Percentiles rank a stretch among this genome's conserved stretches.
phyloP scores from a whole-genome alignment of 2,888 invertebrate genomes.

The Fragum fragum region DNA sequence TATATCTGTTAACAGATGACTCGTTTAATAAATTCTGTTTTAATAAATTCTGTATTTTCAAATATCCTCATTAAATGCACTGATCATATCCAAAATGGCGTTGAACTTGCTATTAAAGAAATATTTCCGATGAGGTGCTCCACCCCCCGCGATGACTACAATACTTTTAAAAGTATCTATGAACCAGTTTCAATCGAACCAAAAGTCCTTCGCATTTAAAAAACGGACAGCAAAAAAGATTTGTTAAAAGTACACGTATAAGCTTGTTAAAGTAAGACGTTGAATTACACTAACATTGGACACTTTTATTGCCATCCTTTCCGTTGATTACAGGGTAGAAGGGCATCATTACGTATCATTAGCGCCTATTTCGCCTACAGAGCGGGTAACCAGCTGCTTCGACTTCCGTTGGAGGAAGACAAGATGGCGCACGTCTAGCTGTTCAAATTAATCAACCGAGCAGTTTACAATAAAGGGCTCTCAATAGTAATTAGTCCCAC shows the following conservation, averaged over 20 bases:
- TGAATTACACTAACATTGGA: slow-evolving; percentile 28
- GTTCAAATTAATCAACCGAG: slow-evolving; percentile 17
- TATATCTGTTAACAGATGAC: too few species aligned
- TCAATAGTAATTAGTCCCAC: background rate
- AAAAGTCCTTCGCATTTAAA: too few species aligned
- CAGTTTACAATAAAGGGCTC: background rate
- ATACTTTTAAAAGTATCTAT: too few species aligned
- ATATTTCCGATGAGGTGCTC: too few species aligned
- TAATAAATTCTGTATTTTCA: too few species aligned
- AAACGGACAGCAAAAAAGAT: too few species aligned
- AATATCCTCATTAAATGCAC: too few species aligned
- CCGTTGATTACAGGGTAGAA: slow-evolving; percentile 22
- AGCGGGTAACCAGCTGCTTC: slow-evolving; percentile 30
- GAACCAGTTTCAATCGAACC: too few species aligned
- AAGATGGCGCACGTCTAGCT: slow-evolving; percentile 16
- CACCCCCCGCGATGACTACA: too few species aligned
- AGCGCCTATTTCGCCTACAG: slow-evolving; percentile 9
- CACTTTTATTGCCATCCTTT: slow-evolving; percentile 26
- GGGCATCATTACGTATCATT: slow-evolving; percentile 26
- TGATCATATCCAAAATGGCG: too few species aligned
- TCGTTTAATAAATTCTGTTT: too few species aligned
- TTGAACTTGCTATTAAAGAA: too few species aligned
- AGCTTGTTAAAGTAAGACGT: slow-evolving; percentile 20
- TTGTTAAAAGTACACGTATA: background rate
- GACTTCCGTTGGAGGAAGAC: slow-evolving; percentile 24